These are phyloP conservation scores for Chrysotoxum bicinctum DNA, from an alignment of 2,888 invertebrate genomes.

Conservation along the genomic window DNA sequence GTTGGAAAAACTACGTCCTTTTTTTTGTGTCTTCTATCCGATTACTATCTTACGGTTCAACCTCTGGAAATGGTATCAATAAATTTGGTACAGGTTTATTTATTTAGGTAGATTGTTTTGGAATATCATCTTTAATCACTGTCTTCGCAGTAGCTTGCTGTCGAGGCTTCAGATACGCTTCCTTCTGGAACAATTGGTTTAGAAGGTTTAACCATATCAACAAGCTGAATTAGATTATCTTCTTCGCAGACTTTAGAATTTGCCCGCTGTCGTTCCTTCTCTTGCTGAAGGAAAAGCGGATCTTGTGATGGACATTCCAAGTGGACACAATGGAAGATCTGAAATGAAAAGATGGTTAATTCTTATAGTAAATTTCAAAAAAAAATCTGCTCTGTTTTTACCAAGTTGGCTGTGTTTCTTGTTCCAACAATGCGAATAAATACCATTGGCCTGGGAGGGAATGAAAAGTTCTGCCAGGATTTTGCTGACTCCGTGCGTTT, in stretches of 20 bases:
- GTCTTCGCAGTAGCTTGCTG: constrained; percentile 47
- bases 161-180: constrained; percentile 54
- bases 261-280: constrained; percentile 47
- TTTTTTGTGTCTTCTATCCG: background rate
- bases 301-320: constrained; percentile 95
- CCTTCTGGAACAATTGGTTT: constrained; percentile 30
- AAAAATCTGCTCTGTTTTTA: constrained; percentile 77
- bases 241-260: constrained; percentile 46
- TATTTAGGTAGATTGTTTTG: constrained; percentile 7
- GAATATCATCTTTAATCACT: constrained; percentile 28
- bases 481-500: constrained; percentile 91
- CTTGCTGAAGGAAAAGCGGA: constrained; percentile 73
- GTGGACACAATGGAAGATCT: constrained; percentile 99
- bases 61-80: constrained; percentile 45
- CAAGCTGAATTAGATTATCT: constrained; percentile 61
- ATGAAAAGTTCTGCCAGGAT: constrained; percentile 97
- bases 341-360: constrained; percentile 52
- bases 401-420: constrained; percentile 98
- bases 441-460: constrained; percentile 92
- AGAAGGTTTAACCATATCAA: constrained; percentile 34
- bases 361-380: background rate
- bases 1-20: constrained; percentile 33
- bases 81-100: constrained; percentile 45
- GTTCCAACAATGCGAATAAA: constrained; percentile 98
- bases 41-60: constrained; percentile 10